A percentile compares a stretch with the other conserved stretches of the same genome.
These are phyloP conservation scores for Cryptoblepharus egeriae DNA, from an alignment of 2,797 vertebrate genomes.

Conservation along the genomic window DNA sequence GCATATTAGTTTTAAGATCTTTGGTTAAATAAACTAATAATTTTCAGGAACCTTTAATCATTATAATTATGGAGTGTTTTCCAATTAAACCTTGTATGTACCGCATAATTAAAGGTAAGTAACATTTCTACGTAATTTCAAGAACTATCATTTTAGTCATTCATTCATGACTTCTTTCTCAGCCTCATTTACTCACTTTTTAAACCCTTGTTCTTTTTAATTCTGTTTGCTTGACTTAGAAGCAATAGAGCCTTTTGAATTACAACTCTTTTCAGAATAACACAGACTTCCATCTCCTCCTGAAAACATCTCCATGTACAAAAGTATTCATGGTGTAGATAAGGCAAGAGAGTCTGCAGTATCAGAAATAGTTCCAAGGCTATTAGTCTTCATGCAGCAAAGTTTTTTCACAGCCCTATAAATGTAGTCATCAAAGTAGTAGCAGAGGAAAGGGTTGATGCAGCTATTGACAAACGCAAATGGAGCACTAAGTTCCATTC, in stretches of 20 bases:
- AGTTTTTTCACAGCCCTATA: slow-evolving; percentile 66
- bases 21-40: background rate
- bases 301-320: slow-evolving; percentile 22
- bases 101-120: slow-evolving; percentile 25
- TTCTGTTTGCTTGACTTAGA: background rate
- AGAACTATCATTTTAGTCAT: background rate
- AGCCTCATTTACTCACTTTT: slow-evolving; percentile 27
- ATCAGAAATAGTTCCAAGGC: slow-evolving; percentile 58
- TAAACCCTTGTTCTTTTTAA: background rate
- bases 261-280: slow-evolving; percentile 62
- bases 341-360: slow-evolving; percentile 70
- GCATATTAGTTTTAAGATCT: background rate
- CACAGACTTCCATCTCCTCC: slow-evolving; percentile 73
- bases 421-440: slow-evolving; percentile 75
- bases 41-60: accelerated
- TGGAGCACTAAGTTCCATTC: slow-evolving; percentile 75
- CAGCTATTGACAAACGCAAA: slow-evolving; percentile 82
- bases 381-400: slow-evolving; percentile 62
- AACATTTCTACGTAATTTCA: slow-evolving; percentile 20
- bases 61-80: slow-evolving; percentile 31
- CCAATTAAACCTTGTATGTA: slow-evolving; percentile 1
- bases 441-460: slow-evolving; percentile 81
- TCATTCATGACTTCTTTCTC: background rate
- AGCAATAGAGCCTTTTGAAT: background rate
- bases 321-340: slow-evolving; percentile 70